Evolutionary conservation across 2,113 vertebrate genomes (phyloP).

Genomic region (Fregata magnificens): DNA sequence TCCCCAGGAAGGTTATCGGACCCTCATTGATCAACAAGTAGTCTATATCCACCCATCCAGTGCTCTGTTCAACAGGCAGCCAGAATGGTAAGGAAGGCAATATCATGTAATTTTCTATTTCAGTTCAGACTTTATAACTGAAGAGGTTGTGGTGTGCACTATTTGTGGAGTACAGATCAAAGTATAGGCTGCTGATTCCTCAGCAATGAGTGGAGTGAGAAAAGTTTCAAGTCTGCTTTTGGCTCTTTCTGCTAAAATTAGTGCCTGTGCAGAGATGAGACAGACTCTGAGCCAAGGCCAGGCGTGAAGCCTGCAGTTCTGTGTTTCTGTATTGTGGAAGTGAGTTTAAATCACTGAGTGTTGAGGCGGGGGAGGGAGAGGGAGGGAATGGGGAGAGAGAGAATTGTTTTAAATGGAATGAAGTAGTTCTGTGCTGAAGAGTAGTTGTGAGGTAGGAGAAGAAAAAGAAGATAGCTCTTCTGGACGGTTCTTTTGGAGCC

Average conservation of each 20-base stretch:
- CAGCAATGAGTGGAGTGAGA: neutral
- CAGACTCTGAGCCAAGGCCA: neutral
- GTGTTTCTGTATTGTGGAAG: neutral
- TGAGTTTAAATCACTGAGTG: neutral
- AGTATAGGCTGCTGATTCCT: neutral
- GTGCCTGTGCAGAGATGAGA: neutral
- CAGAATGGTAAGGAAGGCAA: slow-evolving; percentile 84
- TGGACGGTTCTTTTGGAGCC: neutral
- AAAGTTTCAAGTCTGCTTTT: neutral
- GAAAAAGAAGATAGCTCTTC: neutral
- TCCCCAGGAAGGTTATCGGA: slow-evolving; percentile 96
- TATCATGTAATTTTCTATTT: neutral
- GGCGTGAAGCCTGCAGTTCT: neutral
- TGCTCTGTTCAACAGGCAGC: slow-evolving; percentile 96
- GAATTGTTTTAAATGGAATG: neutral
- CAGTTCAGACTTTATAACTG: neutral
- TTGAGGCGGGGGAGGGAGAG: neutral
- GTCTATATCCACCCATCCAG: slow-evolving; percentile 99
- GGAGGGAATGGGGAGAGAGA: neutral
- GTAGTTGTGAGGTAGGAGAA: neutral
- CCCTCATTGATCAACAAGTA: slow-evolving; percentile 96
- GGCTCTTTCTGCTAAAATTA: neutral
- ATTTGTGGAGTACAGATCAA: neutral
- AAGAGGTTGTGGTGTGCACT: neutral
- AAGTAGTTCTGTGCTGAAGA: neutral